These are phyloP conservation scores for Drosophila littoralis DNA, from an alignment of 1,140 invertebrate genomes.

Conservation along the genomic window DNA sequence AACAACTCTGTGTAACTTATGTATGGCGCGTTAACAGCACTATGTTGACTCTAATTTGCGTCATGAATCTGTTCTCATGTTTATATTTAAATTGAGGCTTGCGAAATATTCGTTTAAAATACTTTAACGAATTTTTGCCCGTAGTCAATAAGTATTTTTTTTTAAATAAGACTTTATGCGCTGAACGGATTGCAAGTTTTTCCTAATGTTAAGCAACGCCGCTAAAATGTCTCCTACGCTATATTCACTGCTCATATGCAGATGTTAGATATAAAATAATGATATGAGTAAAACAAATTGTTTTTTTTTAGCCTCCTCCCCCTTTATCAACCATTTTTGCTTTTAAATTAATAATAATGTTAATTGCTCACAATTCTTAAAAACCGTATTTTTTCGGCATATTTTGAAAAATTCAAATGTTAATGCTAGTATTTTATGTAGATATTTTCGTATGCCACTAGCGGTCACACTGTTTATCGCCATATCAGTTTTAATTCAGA, in stretches of 20 bases:
- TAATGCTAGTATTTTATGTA: conserved; percentile 10
- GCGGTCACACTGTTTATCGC: conserved; percentile 30
- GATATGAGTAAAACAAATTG: too few relatives aligned
- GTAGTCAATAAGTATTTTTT: too few relatives aligned
- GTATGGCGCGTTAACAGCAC: neutral
- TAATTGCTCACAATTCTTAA: too few relatives aligned
- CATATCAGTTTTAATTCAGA: conserved; percentile 48
- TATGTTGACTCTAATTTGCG: neutral
- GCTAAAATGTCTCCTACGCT: too few relatives aligned
- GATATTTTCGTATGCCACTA: conserved; percentile 2
- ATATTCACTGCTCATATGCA: too few relatives aligned
- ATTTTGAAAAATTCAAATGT: neutral
- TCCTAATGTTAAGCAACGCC: too few relatives aligned
- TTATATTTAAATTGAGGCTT: neutral
- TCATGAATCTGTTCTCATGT: neutral
- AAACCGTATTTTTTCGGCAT: neutral
- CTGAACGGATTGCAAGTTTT: too few relatives aligned
- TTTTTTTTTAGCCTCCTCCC: too few relatives aligned
- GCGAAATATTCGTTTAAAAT: neutral
- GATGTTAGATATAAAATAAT: too few relatives aligned
- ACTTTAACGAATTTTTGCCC: too few relatives aligned
- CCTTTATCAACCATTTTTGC: neutral
- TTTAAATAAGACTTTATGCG: too few relatives aligned
- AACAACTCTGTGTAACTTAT: neutral
- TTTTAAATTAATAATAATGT: neutral